phyloP scores from a whole-genome alignment of 2,113 vertebrate species.

The Propithecus coquereli region DNA sequence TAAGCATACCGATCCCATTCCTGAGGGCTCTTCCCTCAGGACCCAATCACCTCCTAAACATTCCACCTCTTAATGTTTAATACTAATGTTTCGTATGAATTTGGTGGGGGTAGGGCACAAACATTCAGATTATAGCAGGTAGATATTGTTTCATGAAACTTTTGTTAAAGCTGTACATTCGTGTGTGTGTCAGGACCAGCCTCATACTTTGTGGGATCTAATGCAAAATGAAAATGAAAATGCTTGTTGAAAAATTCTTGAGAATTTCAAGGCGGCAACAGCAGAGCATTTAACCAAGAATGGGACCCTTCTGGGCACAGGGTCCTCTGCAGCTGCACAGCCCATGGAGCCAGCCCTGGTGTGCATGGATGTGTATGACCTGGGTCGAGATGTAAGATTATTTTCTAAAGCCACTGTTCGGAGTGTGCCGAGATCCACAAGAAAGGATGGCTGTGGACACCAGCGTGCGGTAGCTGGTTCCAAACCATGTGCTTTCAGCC shows the following conservation, averaged over 20 bases:
- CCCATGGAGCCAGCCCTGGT: background rate
- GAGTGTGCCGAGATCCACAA: background rate
- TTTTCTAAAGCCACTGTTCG: background rate
- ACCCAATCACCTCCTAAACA: background rate
- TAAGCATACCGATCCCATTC: background rate
- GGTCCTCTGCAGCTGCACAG: background rate
- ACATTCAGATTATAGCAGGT: background rate
- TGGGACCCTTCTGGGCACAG: rapidly evolving
- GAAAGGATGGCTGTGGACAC: background rate
- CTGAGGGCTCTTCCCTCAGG: too few species aligned
- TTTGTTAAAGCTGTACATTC: background rate
- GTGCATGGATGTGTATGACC: background rate
- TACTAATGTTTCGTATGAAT: background rate
- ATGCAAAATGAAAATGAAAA: background rate
- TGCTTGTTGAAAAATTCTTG: background rate
- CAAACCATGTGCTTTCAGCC: background rate
- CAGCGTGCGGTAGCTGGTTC: background rate
- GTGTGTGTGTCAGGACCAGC: background rate
- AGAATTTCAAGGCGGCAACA: background rate
- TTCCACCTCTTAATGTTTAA: background rate
- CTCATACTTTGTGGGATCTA: background rate
- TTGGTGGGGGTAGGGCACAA: background rate
- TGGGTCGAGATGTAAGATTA: background rate
- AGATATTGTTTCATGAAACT: background rate
- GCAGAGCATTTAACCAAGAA: background rate